Percentiles rank a stretch among this genome's conserved stretches.
Conservation (phyloP, 2,888 invertebrate species). For the Mayetiola destructor region DNA sequence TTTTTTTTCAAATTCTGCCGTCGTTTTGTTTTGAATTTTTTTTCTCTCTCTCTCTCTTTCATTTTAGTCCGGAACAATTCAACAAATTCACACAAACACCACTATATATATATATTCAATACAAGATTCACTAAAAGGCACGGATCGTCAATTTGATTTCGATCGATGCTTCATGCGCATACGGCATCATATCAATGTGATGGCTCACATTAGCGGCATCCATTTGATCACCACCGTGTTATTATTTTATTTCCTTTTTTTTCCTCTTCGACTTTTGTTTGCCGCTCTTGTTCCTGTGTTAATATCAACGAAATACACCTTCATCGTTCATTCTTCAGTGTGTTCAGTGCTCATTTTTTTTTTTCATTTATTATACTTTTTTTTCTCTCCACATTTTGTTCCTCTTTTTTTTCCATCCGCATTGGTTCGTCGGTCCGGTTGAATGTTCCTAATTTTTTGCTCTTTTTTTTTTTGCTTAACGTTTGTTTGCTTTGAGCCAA, state of each 20-base stretch:
- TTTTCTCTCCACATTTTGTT: neutral
- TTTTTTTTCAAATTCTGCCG: no score
- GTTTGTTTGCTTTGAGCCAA: neutral
- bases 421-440: no score
- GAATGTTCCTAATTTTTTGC: neutral
- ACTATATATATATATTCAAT: neutral
- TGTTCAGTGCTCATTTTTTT: neutral
- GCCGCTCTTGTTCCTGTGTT: neutral
- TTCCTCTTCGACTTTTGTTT: neutral
- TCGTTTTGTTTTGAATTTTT: no score
- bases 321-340: neutral
- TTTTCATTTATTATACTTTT: neutral
- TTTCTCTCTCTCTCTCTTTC: no score
- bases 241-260: constrained; percentile 12
- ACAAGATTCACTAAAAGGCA: neutral
- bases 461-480: neutral
- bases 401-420: neutral
- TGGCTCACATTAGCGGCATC: constrained; percentile 4
- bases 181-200: neutral
- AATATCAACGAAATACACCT: constrained; percentile 4
- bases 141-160: neutral
- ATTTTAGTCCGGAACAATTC: no score
- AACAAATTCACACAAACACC: neutral
- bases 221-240: constrained; percentile 12
- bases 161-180: neutral